These are phyloP conservation scores for Hipposideros armiger DNA, from an alignment of 2,113 vertebrate genomes.

Conservation along the genomic window DNA sequence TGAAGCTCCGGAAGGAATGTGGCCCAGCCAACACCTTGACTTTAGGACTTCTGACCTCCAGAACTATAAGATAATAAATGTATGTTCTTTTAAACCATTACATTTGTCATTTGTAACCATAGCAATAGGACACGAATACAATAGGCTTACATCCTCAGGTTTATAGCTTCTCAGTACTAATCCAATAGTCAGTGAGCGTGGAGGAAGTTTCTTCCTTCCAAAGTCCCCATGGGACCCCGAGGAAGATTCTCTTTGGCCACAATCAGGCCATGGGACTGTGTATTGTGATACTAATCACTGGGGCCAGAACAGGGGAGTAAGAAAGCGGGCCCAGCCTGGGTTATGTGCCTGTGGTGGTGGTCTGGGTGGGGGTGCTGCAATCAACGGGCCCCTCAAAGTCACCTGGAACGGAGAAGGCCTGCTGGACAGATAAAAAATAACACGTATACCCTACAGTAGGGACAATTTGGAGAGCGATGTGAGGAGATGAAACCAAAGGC, in stretches of 20 bases:
- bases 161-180: background rate
- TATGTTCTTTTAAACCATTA: background rate
- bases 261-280: background rate
- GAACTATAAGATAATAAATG: background rate
- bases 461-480: background rate
- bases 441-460: background rate
- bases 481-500: background rate
- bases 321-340: background rate
- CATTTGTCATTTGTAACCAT: background rate
- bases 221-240: background rate
- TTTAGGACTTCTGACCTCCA: background rate
- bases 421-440: background rate
- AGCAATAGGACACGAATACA: background rate
- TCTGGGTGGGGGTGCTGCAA: background rate
- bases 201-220: background rate
- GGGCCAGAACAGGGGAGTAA: background rate
- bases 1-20: background rate
- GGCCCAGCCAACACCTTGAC: background rate
- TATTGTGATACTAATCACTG: background rate
- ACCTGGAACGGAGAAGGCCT: background rate
- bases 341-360: accelerated
- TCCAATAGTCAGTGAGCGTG: background rate
- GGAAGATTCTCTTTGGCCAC: background rate
- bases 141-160: no score
- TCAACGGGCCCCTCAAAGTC: background rate